Evolutionary conservation across 1,140 invertebrate species (phyloP).

Genomic region (Mycetomoellerius zeteki): DNA sequence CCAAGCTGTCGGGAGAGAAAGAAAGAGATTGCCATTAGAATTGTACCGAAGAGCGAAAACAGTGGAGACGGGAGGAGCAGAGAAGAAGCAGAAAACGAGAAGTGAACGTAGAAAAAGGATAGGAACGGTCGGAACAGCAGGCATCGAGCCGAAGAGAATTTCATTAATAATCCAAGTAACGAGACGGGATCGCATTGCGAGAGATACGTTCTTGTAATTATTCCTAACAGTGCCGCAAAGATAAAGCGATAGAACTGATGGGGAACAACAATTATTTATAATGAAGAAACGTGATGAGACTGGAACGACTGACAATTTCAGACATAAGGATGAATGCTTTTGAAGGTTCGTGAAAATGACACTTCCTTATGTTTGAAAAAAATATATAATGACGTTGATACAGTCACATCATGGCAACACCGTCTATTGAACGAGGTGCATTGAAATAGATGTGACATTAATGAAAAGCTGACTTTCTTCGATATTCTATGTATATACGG

Average conservation of each 20-base stretch:
- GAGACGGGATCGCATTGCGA: conserved; percentile 15
- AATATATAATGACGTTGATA: conserved; percentile 54
- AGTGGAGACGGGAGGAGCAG: background rate
- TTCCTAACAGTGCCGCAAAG: conserved; percentile 1
- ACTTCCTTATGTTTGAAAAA: conserved; percentile 36
- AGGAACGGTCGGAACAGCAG: background rate
- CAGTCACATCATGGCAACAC: background rate
- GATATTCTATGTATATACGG: background rate
- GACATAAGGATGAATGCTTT: conserved; percentile 20
- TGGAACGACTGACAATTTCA: conserved; percentile 7
- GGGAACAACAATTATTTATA: conserved; percentile 59
- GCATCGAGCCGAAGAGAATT: conserved; percentile 24
- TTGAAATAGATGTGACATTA: conserved; percentile 39
- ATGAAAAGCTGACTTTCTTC: background rate
- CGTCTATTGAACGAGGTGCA: conserved; percentile 6
- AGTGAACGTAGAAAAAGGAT: background rate
- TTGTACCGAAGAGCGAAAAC: conserved; percentile 19
- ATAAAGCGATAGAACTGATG: conserved; percentile 33
- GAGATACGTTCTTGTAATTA: conserved; percentile 58
- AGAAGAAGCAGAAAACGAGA: background rate
- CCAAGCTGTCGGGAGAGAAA: conserved; percentile 45
- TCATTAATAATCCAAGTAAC: conserved; percentile 66
- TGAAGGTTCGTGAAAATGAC: background rate
- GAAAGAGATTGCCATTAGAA: conserved; percentile 21
- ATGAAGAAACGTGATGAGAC: conserved; percentile 49